Conservation (phyloP, 2,888 invertebrate genomes). For the Hypsopygia costalis region DNA sequence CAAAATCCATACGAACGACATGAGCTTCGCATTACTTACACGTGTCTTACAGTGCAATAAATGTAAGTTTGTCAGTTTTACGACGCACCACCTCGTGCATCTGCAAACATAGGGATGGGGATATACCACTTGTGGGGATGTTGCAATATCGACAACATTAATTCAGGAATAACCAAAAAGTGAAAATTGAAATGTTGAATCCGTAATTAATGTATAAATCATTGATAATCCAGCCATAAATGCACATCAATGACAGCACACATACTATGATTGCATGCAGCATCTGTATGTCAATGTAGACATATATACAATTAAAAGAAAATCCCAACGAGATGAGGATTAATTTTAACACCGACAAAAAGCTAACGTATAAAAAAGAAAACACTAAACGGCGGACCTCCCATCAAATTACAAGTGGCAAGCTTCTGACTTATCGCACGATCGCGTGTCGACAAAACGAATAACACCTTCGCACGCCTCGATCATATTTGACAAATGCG, state of each 20-base stretch:
- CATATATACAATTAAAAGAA: background rate
- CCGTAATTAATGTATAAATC: slow-evolving; percentile 24
- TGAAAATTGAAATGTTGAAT: slow-evolving; percentile 16
- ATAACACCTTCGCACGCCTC: slow-evolving; percentile 58
- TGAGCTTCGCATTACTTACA: slow-evolving; percentile 55
- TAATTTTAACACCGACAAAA: slow-evolving; percentile 11
- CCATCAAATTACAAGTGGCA: slow-evolving; percentile 67
- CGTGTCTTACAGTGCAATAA: slow-evolving; percentile 57
- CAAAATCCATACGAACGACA: slow-evolving; percentile 62
- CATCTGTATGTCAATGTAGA: slow-evolving; percentile 4
- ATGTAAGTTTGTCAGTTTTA: slow-evolving; percentile 69
- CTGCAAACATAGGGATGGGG: slow-evolving; percentile 47
- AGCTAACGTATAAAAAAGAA: slow-evolving; percentile 24
- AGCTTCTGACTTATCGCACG: slow-evolving; percentile 52
- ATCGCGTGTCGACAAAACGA: slow-evolving; percentile 69
- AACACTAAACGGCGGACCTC: slow-evolving; percentile 46
- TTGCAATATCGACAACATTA: slow-evolving; percentile 38
- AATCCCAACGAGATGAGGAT: background rate
- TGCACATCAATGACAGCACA: slow-evolving; percentile 1
- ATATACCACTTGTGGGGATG: slow-evolving; percentile 50
- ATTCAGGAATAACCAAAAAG: slow-evolving; percentile 28
- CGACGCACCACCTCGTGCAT: slow-evolving; percentile 49
- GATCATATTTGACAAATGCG: slow-evolving; percentile 65
- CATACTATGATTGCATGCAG: slow-evolving; percentile 3
- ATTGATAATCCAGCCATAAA: background rate